These are phyloP conservation scores for Atrina japonica DNA, from an alignment of 2,888 invertebrate species.

Conservation along the genomic window DNA sequence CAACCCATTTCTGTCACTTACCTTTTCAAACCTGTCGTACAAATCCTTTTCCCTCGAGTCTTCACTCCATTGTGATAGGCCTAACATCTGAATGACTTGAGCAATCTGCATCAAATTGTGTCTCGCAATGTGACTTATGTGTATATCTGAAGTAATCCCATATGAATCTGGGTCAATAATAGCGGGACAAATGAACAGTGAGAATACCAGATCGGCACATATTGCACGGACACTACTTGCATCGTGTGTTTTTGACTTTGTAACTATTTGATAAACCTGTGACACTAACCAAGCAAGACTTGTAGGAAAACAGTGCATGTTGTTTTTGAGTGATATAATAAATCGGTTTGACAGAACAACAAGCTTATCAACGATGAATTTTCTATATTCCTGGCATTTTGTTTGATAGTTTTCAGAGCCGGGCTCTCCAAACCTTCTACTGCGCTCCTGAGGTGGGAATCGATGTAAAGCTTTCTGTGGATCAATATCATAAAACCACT, in stretches of 20 bases:
- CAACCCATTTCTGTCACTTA: too few species aligned
- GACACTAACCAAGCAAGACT: slow-evolving; percentile 93
- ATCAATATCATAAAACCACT: slow-evolving; percentile 95
- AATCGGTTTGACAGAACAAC: slow-evolving; percentile 90
- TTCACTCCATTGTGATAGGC: slow-evolving; percentile 91
- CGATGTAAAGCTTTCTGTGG: slow-evolving; percentile 89
- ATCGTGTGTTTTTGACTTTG: slow-evolving; percentile 84
- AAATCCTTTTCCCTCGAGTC: slow-evolving; percentile 88
- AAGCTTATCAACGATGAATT: slow-evolving; percentile 87
- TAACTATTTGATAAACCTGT: slow-evolving; percentile 83
- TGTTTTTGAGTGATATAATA: slow-evolving; percentile 90
- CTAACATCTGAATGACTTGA: slow-evolving; percentile 94
- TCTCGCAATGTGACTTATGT: slow-evolving; percentile 93
- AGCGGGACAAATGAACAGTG: slow-evolving; percentile 96
- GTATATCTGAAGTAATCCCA: slow-evolving; percentile 93
- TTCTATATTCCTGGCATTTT: slow-evolving; percentile 89
- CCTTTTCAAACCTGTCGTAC: slow-evolving; percentile 89
- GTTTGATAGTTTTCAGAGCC: slow-evolving; percentile 87
- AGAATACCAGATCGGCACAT: slow-evolving; percentile 95
- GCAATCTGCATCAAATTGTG: slow-evolving; percentile 90
- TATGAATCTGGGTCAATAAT: slow-evolving; percentile 97
- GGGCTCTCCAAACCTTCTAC: slow-evolving; percentile 88
- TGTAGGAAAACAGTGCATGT: slow-evolving; percentile 94
- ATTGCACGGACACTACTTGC: slow-evolving; percentile 84
- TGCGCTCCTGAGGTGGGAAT: slow-evolving; percentile 84